Evolutionary conservation across 2,113 vertebrate genomes (phyloP).

Genomic region (Protobothrops flavoviridis): DNA sequence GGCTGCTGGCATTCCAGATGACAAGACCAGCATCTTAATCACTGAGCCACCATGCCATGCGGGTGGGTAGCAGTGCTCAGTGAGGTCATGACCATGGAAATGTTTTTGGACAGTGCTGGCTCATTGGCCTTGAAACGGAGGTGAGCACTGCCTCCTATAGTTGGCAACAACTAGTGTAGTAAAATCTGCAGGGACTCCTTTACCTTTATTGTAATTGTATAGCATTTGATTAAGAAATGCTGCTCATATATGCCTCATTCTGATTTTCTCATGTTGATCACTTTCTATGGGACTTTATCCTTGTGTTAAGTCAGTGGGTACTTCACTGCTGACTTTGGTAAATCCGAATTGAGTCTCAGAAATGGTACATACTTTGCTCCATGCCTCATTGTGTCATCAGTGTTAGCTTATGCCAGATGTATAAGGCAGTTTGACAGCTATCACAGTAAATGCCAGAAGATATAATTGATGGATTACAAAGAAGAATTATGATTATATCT

Average conservation of each 20-base stretch:
- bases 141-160: too few species aligned
- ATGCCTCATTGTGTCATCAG: background rate
- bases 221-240: background rate
- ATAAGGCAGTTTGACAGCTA: slow-evolving; percentile 3
- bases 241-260: background rate
- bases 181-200: too few species aligned
- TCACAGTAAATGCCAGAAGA: slow-evolving; percentile 7
- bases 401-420: background rate
- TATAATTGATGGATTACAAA: slow-evolving; percentile 10
- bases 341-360: background rate
- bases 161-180: too few species aligned
- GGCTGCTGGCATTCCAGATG: too few species aligned
- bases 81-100: too few species aligned
- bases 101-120: too few species aligned
- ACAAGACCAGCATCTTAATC: too few species aligned
- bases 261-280: background rate
- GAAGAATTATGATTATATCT: slow-evolving; percentile 19
- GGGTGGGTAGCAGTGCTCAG: too few species aligned
- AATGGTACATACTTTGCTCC: background rate
- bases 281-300: background rate
- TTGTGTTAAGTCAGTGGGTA: background rate
- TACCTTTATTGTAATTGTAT: background rate
- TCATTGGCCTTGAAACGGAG: too few species aligned
- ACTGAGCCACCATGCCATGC: too few species aligned
- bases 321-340: background rate